These are phyloP conservation scores for Trinectes maculatus DNA, from an alignment of 2,113 vertebrate species.

Conservation along the genomic window DNA sequence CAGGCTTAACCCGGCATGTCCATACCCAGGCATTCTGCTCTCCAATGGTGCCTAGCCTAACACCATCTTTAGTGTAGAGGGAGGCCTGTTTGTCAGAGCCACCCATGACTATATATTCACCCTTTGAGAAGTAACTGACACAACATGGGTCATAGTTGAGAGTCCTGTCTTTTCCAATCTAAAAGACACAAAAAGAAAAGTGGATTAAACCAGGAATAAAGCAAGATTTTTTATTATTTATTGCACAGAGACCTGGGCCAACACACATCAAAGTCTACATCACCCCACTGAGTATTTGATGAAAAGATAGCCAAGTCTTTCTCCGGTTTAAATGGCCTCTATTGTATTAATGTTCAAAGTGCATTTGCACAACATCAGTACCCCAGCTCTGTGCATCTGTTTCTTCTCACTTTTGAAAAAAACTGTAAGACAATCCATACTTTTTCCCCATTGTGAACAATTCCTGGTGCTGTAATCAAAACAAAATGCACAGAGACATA, in stretches of 20 bases:
- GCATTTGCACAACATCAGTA: constrained; percentile 64
- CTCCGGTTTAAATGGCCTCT: constrained; percentile 67
- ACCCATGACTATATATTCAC: constrained; percentile 93
- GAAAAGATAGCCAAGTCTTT: constrained; percentile 47
- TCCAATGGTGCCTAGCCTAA: constrained; percentile 89
- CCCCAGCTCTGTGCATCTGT: constrained; percentile 65
- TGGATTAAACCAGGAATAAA: constrained; percentile 40
- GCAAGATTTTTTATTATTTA: constrained; percentile 44
- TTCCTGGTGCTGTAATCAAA: constrained; percentile 73
- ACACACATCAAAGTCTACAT: constrained; percentile 65
- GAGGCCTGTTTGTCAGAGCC: constrained; percentile 95
- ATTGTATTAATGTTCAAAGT: constrained; percentile 71
- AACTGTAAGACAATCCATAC: constrained; percentile 48
- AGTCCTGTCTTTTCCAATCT: constrained; percentile 93
- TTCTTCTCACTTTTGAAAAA: constrained; percentile 66
- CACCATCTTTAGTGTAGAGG: constrained; percentile 96
- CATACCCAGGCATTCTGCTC: constrained; percentile 96
- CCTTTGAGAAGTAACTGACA: constrained; percentile 95
- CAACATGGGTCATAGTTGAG: constrained; percentile 96
- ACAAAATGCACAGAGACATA: constrained; percentile 69
- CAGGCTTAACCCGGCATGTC: constrained; percentile 93
- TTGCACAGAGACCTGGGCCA: constrained; percentile 36
- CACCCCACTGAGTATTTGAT: constrained; percentile 54
- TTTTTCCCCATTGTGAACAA: constrained; percentile 64
- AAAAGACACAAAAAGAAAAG: constrained; percentile 45